Evolutionary conservation across 1,140 invertebrate species (phyloP).

Genomic region (Drosophila rufa): DNA sequence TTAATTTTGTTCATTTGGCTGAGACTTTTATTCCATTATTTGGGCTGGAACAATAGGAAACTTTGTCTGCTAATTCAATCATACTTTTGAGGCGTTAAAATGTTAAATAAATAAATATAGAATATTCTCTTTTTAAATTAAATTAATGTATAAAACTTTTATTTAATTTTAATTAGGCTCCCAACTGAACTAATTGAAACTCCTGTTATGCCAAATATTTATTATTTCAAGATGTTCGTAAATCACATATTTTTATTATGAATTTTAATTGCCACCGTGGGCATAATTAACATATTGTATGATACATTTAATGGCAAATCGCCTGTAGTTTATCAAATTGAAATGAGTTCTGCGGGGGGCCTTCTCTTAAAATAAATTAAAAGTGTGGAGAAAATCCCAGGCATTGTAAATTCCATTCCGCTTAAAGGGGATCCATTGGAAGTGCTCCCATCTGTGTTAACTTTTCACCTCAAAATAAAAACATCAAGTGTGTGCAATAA

Average conservation of each 20-base stretch:
- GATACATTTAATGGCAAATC: background rate
- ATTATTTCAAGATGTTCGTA: background rate
- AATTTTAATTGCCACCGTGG: background rate
- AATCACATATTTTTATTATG: background rate
- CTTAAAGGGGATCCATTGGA: conserved; percentile 2
- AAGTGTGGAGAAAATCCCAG: too few species aligned
- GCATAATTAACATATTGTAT: conserved; percentile 8
- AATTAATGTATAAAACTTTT: too few species aligned
- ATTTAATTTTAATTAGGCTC: too few species aligned
- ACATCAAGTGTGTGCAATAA: conserved; percentile 37
- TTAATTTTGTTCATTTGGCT: background rate
- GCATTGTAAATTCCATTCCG: background rate
- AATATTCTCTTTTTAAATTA: too few species aligned
- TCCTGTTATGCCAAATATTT: background rate
- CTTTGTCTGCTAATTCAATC: background rate
- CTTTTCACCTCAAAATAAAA: conserved; percentile 10
- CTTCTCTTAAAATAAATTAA: background rate
- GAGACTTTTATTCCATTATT: background rate
- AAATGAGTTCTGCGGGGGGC: background rate
- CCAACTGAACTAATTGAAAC: background rate
- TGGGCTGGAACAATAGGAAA: background rate
- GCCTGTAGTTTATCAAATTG: background rate
- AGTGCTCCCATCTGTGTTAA: conserved; percentile 1
- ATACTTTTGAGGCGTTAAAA: too few species aligned
- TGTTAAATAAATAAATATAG: background rate